Evolutionary conservation across 2,888 invertebrate genomes (phyloP).

Genomic region (Drosophila demipolita): DNA sequence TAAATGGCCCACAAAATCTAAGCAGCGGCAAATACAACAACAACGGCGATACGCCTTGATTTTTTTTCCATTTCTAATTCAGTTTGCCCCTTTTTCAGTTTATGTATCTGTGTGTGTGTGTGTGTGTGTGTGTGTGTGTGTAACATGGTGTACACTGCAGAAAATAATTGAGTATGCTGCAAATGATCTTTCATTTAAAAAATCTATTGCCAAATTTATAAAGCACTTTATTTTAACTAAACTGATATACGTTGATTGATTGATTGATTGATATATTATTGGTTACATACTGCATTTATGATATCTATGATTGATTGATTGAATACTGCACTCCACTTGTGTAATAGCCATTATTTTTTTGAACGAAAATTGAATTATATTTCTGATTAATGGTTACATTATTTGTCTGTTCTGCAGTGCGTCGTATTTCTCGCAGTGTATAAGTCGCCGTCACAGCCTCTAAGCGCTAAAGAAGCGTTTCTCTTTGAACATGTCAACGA

Average conservation of each 20-base stretch:
- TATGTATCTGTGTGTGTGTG: conserved; percentile 7
- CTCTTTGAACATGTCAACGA: neutral
- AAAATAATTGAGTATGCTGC: conserved; percentile 10
- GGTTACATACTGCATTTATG: neutral
- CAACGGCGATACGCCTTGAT: conserved; percentile 54
- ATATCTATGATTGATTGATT: neutral
- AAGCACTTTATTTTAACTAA: neutral
- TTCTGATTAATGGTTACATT: neutral
- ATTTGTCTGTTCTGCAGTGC: neutral
- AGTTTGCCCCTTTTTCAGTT: conserved; percentile 36
- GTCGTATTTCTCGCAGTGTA: neutral
- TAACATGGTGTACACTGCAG: conserved; percentile 38
- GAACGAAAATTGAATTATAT: neutral
- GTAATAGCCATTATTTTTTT: neutral
- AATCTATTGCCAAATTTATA: neutral
- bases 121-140: conserved; percentile 4
- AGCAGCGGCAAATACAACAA: conserved; percentile 19
- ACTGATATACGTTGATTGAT: neutral
- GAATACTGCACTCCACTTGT: neutral
- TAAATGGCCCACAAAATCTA: conserved; percentile 58
- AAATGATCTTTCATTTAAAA: neutral
- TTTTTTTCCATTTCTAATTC: conserved; percentile 60
- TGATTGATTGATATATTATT: no score
- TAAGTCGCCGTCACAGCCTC: neutral
- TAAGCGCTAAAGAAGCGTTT: neutral